Base-by-base conservation (phyloP, 2,888 invertebrate species). In the Crossocerus cetratus region DNA sequence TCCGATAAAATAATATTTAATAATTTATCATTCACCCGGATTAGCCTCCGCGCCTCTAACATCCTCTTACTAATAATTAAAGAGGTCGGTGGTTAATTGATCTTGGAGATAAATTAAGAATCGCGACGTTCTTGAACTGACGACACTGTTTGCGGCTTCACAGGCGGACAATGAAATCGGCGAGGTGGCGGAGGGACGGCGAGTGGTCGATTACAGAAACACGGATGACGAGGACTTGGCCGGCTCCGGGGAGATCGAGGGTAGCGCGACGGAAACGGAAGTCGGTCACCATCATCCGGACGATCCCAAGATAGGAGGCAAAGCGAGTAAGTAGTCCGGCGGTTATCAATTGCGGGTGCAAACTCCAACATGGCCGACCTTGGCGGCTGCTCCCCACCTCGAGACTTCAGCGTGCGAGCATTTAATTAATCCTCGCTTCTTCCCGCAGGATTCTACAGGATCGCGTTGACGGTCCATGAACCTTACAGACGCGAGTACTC, bases 381-480 rank as follows among this genome's bases (percentile, higher is more conserved):
- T 5, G 32, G 11, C 32, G 11, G 11, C 8, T 8, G 11, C 8
- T 8, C 32, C 5, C 8, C 32, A 32, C 32, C 8, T 32, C 32
- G 8, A 32, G 32, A 32, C 5, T 8, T 32, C 1, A 32, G 11
- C 8, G 1, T 32, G 2, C 8, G 1, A 32, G 8, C 8, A 32
- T 32, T 32, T 11, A 4, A 8, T 32, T 32, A 32, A 32, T 32
- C 5, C 11, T 8, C 32, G 1, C 11, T 32, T 3, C 5, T 32
- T 32, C 32, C 32, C 1, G 3, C 82, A 92, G 92, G 88, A 66
- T 91, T 90, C 75, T 93, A 91, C 82, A 90, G 93, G 73, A 88
- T 92, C 45, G 91, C 93, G 0, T 91, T 95, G 84, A 93, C 92
- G 44, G 92, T 94, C 20, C 90, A 92, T 83, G 93, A 95, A 84